Evolutionary conservation across 2,113 vertebrate genomes (phyloP), one percentile per base, ranked within the genome.

Genomic region (Ranitomeya imitator): DNA sequence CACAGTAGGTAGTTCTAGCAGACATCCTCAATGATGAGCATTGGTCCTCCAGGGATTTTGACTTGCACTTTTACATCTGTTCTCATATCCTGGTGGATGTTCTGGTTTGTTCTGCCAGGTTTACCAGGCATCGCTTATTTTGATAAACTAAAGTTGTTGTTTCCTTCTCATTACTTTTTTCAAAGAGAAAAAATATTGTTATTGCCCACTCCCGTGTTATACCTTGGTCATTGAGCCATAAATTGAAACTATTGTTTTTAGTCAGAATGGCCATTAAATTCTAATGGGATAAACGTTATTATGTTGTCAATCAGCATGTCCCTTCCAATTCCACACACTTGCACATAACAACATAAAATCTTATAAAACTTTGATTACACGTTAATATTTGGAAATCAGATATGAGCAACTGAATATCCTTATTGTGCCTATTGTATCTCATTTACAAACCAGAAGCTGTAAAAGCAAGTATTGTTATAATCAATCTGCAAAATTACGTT

Each of bases 41-140:
- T 76, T 8, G 73, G 2, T 76, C 16, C 73, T 76, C 73, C 9
- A 21, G 73, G 73, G 73, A 76, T 19, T 45, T 52, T 76, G 45
- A 52, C 45, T 76, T 74, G 16, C 16, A 74, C 16, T 31, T 74
- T 74, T 74, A 37, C 71, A 19, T 74, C 71, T 74, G 71, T 74
- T 76, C 52, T 76, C 73, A 74, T 76, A 52, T 76, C 45, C 45
- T 76, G 73, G 73, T 52, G 21, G 7, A 76, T 76, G 73, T 76
- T 52, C 45, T 71, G 69, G 26, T 71, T 31, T 76, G 73, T 12
- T 76, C 73, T 76, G 7, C 73, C 73, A 76, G 73, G 73, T 76
- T 76, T 51, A 76, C 19, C 9, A 76, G 37, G 2, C 37, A 76
- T 52, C 19, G 31, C 16, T 76, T 51, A 76, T 76, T 52, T 52